phyloP scores from a whole-genome alignment of 2,888 invertebrate species.

The Ametastegia equiseti region DNA sequence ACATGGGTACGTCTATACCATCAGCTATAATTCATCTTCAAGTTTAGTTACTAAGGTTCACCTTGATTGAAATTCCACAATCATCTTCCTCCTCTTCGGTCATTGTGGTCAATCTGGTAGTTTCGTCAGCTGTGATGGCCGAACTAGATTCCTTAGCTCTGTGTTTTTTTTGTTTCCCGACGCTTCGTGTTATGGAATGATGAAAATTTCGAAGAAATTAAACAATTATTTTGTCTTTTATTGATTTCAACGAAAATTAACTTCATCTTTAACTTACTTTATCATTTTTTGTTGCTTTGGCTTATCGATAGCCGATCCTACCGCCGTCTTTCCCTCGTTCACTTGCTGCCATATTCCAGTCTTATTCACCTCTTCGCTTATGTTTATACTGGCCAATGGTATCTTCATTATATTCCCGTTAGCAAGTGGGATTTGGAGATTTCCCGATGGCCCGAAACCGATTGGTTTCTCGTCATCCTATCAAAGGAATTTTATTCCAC shows the following conservation, averaged over 20 bases:
- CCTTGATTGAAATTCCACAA: constrained; percentile 81
- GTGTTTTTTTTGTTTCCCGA: constrained; percentile 84
- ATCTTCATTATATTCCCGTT: constrained; percentile 95
- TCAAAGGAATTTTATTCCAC: constrained; percentile 51
- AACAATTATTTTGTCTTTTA: not conserved
- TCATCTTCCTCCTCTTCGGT: constrained; percentile 91
- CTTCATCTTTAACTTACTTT: constrained; percentile 63
- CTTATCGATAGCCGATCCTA: constrained; percentile 61
- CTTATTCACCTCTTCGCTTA: constrained; percentile 95
- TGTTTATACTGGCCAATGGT: constrained; percentile 90
- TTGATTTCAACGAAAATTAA: not conserved
- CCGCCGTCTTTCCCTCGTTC: constrained; percentile 82
- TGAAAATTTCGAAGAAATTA: not conserved
- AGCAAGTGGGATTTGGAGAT: constrained; percentile 91
- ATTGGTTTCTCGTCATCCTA: constrained; percentile 70
- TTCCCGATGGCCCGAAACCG: constrained; percentile 77
- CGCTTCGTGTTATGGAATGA: too few relatives aligned
- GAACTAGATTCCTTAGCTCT: constrained; percentile 81
- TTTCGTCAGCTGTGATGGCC: constrained; percentile 77
- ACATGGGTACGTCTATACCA: not conserved
- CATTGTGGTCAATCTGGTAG: constrained; percentile 88
- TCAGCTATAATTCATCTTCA: constrained; percentile 51
- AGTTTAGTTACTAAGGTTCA: constrained; percentile 73
- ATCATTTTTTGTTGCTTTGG: constrained; percentile 66
- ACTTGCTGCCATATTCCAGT: constrained; percentile 96